Evolutionary conservation across 2,113 vertebrate species (phyloP).

Genomic region (Panurus biarmicus): DNA sequence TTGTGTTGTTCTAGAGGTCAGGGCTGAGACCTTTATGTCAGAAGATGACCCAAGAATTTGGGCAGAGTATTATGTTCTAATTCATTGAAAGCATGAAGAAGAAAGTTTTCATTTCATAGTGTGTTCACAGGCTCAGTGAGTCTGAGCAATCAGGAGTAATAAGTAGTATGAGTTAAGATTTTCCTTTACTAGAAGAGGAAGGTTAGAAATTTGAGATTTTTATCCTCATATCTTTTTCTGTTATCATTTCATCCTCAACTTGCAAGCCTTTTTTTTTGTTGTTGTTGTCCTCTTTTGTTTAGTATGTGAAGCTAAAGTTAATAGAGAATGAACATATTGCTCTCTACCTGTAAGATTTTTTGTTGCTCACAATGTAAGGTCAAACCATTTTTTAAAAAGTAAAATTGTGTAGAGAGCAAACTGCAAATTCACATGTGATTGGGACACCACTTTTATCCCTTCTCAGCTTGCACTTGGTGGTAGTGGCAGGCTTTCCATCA

Average conservation of each 20-base stretch:
- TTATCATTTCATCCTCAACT: not conserved
- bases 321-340: not conserved
- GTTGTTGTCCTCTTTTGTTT: not conserved
- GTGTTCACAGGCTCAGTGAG: not conserved
- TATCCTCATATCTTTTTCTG: not conserved
- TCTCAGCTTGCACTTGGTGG: not conserved
- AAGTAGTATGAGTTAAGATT: not conserved
- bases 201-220: not conserved
- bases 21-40: not conserved
- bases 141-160: not conserved
- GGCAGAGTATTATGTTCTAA: not conserved
- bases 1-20: not conserved
- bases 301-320: not conserved
- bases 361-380: not conserved
- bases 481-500: not conserved
- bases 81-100: not conserved
- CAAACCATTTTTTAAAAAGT: not conserved
- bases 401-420: not conserved
- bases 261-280: not conserved
- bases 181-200: not conserved
- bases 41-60: not conserved
- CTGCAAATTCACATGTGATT: not conserved
- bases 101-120: not conserved
- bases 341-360: not conserved
- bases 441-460: not conserved